These are phyloP conservation scores for Venustoraphidia nigricollis DNA, from an alignment of 2,888 invertebrate species.

Conservation along the genomic window DNA sequence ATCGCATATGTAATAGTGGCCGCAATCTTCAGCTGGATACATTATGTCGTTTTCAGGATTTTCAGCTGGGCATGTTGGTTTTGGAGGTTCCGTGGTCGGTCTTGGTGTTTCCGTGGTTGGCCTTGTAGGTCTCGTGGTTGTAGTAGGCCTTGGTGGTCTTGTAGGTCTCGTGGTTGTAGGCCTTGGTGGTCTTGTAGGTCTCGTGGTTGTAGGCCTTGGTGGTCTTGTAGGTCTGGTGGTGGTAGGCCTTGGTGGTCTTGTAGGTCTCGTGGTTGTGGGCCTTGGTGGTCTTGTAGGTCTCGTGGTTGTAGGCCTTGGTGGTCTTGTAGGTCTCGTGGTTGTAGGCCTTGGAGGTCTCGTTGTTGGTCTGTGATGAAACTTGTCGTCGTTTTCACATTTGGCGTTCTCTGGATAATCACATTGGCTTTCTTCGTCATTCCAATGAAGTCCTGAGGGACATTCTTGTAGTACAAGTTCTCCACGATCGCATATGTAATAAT, in stretches of 20 bases:
- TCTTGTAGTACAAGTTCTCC: neutral
- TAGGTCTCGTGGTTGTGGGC: neutral
- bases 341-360: neutral
- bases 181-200: neutral
- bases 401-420: slow-evolving; percentile 4
- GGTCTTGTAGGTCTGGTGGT: neutral
- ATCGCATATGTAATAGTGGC: slow-evolving; percentile 2
- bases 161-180: too few species aligned
- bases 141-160: too few species aligned
- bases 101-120: too few species aligned
- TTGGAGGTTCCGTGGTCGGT: too few species aligned
- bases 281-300: neutral
- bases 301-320: neutral
- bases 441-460: slow-evolving; percentile 1
- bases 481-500: slow-evolving; percentile 1
- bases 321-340: neutral
- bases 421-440: neutral
- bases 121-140: too few species aligned
- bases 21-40: neutral
- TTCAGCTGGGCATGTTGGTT: neutral
- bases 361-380: neutral
- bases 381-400: neutral
- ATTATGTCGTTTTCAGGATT: neutral
- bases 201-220: too few species aligned
- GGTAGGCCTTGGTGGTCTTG: neutral